Conservation (phyloP, 2,888 invertebrate species). For the Eristalinus aeneus region DNA sequence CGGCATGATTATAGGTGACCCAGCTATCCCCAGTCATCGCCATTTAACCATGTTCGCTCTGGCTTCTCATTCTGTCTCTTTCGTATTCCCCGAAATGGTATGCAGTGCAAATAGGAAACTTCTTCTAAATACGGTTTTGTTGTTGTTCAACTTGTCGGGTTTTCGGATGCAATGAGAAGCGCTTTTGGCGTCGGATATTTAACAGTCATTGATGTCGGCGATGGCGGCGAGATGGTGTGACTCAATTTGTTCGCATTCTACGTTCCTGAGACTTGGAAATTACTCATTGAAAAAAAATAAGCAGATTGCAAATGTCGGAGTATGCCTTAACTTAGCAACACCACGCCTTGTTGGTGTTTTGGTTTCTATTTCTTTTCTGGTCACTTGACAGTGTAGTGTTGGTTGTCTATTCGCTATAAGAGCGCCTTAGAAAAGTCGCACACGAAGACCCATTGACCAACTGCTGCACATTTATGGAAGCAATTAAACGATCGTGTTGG, state of each 20-base stretch:
- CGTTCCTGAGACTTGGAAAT: conserved; percentile 39
- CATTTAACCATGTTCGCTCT: not conserved
- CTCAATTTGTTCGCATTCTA: conserved; percentile 54
- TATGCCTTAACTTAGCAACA: conserved; percentile 49
- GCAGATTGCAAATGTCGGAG: conserved; percentile 48
- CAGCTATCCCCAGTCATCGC: conserved; percentile 4
- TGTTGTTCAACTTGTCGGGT: not conserved
- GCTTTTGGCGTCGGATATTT: conserved; percentile 22
- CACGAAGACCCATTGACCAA: conserved; percentile 40
- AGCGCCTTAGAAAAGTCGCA: not conserved
- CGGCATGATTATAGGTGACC: conserved; percentile 26
- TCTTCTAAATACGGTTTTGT: not conserved
- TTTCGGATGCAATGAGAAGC: not conserved
- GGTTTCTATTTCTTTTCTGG: not conserved
- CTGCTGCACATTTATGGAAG: conserved; percentile 26
- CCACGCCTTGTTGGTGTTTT: conserved; percentile 28
- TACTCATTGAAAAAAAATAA: conserved; percentile 57
- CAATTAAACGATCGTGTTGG: conserved; percentile 38
- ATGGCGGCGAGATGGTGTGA: conserved; percentile 28
- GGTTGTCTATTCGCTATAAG: not conserved
- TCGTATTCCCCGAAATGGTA: not conserved
- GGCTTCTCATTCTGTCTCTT: not conserved
- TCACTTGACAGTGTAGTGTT: not conserved
- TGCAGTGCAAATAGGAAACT: conserved; percentile 2
- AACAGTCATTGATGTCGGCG: conserved; percentile 19